Evolutionary conservation across 2,113 vertebrate species (phyloP).

Genomic region (Herpetotheres cachinnans): DNA sequence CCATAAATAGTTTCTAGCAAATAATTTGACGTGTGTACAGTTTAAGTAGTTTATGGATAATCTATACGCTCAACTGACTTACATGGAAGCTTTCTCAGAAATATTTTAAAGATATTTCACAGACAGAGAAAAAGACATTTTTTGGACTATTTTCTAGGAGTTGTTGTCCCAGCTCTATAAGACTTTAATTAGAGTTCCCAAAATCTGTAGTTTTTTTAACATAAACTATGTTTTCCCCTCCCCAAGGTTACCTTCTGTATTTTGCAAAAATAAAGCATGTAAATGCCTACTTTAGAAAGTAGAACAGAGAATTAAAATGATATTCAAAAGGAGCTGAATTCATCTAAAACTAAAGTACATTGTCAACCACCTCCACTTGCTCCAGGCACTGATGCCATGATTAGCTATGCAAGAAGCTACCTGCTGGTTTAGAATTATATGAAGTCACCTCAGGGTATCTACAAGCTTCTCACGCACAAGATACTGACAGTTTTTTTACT

Average conservation of each 20-base stretch:
- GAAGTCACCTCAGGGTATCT: slow-evolving; percentile 81
- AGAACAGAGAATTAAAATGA: slow-evolving; percentile 72
- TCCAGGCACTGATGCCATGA: slow-evolving; percentile 79
- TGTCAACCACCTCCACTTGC: slow-evolving; percentile 80
- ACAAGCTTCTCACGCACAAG: slow-evolving; percentile 83
- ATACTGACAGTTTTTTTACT: slow-evolving; percentile 72
- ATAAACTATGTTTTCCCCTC: neutral
- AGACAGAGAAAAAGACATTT: neutral
- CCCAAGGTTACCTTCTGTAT: neutral
- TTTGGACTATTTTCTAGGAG: neutral
- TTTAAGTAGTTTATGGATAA: neutral
- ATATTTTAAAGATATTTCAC: neutral
- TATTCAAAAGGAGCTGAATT: slow-evolving; percentile 78
- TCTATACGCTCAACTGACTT: neutral
- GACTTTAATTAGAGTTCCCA: neutral
- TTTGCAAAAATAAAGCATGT: slow-evolving; percentile 63
- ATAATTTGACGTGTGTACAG: neutral
- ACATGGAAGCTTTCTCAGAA: neutral
- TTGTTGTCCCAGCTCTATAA: neutral
- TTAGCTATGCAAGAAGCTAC: slow-evolving; percentile 86
- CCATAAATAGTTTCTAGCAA: neutral
- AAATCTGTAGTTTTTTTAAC: neutral
- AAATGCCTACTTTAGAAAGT: slow-evolving; percentile 67
- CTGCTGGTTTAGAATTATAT: slow-evolving; percentile 81
- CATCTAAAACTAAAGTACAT: slow-evolving; percentile 76